phyloP scores from a whole-genome alignment of 2,888 invertebrate species.

The Ennomos erosarius region DNA sequence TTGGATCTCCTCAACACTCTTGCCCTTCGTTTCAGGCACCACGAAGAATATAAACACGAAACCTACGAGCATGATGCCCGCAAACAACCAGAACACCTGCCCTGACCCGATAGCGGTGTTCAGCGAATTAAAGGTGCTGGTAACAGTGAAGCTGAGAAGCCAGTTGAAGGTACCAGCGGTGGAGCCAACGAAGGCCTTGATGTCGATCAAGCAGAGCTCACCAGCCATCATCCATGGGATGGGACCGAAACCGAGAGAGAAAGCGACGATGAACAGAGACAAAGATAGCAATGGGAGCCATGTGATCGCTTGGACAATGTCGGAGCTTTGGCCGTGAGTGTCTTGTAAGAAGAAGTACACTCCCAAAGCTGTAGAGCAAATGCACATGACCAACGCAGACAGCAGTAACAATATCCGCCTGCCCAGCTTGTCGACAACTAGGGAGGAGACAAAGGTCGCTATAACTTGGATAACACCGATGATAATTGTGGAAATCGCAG shows the following conservation, averaged over 20 bases:
- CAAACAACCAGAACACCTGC: slow-evolving; percentile 91
- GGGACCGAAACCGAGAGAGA: slow-evolving; percentile 94
- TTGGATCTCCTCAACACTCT: slow-evolving; percentile 88
- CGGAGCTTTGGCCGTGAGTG: slow-evolving; percentile 54
- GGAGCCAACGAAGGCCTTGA: slow-evolving; percentile 91
- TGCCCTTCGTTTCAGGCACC: slow-evolving; percentile 89
- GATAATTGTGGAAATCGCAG: slow-evolving; percentile 89
- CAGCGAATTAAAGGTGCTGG: slow-evolving; percentile 88
- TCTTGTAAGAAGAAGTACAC: slow-evolving; percentile 87
- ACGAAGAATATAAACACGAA: slow-evolving; percentile 88
- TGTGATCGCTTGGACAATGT: slow-evolving; percentile 82
- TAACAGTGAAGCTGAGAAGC: slow-evolving; percentile 92
- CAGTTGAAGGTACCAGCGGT: slow-evolving; percentile 93
- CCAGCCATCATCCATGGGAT: slow-evolving; percentile 94
- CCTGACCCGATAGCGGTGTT: slow-evolving; percentile 84
- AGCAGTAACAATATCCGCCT: slow-evolving; percentile 90
- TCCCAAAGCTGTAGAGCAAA: slow-evolving; percentile 89
- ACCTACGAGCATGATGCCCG: slow-evolving; percentile 87
- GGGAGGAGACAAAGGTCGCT: slow-evolving; percentile 90
- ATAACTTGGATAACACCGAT: slow-evolving; percentile 93
- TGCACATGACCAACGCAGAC: slow-evolving; percentile 89
- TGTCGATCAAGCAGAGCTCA: slow-evolving; percentile 92
- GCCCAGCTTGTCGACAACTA: slow-evolving; percentile 93
- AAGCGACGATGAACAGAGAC: slow-evolving; percentile 91
- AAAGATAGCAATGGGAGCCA: slow-evolving; percentile 92